Base-by-base conservation (phyloP, 2,797 vertebrate species). In the Bovichtus diacanthus region DNA sequence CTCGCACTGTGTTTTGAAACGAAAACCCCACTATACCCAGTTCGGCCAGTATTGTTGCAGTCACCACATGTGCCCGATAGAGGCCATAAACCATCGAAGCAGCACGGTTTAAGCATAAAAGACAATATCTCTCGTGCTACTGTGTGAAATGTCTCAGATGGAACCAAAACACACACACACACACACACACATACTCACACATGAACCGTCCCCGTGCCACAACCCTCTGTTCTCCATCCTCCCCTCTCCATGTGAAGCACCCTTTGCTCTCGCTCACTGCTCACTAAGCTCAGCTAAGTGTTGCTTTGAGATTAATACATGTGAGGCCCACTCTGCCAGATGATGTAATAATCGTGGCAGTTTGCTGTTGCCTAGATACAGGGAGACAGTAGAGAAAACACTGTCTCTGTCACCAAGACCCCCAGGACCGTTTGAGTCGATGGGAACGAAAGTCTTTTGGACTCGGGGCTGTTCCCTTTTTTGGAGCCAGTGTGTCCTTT, bases 321-420 rank as follows among this genome's bases (percentile, higher is more conserved):
- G 74, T 77, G 75, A 90, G 87, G 83, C 80, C 78, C 75, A 47
- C 78, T 88, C 77, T 89, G 76, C 75, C 79, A 77, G 72, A 90
- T 93, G 91, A 93, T 92, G 91, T 91, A 91, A 93, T 92, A 90
- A 91, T 70, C 15, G 39, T 66, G 81, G 66, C 39, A 76, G 81
- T 74, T 87, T 81, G 82, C 91, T 89, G 93, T 93, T 93, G 93
- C 92, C 88, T 93, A 50, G 92, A 76, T 89, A 93, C 92, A 69
- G 65, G 39, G 68, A 81, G 78, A 86, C 59, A 56, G 86, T 16
- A 36, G 82, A 76, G 69, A 78, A 85, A 89, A 83, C 81, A 64
- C 53, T 46, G 76, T 87, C 59, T 87, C 82, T 68, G 78, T 90
- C 86, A 75, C 36, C 19, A 29, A 76, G 71, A 83, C 77, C 79